These are phyloP conservation scores for Dendroctonus valens DNA, from an alignment of 1,140 invertebrate species.

Conservation along the genomic window DNA sequence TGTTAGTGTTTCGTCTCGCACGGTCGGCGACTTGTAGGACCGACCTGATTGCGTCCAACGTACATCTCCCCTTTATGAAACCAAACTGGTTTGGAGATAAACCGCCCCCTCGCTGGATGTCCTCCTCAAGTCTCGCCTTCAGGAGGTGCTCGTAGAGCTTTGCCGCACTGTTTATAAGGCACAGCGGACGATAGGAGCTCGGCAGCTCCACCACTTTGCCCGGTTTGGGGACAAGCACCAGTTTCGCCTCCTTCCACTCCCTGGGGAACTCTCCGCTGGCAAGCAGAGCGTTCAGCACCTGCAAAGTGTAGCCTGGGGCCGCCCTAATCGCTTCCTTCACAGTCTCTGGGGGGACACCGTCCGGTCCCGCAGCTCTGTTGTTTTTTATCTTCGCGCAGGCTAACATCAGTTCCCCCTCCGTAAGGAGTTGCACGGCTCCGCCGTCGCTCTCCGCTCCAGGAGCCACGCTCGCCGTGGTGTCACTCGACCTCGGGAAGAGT, in stretches of 20 bases:
- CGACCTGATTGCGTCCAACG: too few species aligned
- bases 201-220: conserved; percentile 42
- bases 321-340: neutral
- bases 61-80: conserved; percentile 2
- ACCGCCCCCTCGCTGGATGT: neutral
- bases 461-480: neutral
- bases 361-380: neutral
- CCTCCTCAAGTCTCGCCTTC: neutral
- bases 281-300: neutral
- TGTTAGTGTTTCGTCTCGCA: too few species aligned
- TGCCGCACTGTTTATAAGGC: conserved; percentile 25
- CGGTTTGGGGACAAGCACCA: conserved; percentile 48
- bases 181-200: conserved; percentile 45
- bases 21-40: too few species aligned
- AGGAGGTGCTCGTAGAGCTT: conserved; percentile 14
- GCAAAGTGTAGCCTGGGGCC: too few species aligned
- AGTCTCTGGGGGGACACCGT: conserved; percentile 2
- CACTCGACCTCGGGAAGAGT: conserved; percentile 1
- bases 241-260: conserved; percentile 43
- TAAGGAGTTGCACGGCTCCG: neutral
- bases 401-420: neutral
- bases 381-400: neutral
- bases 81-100: neutral
- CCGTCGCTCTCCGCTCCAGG: neutral
- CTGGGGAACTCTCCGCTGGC: conserved; percentile 31